Evolutionary conservation across 2,113 vertebrate genomes (phyloP).

Genomic region (Phalacrocorax aristotelis): DNA sequence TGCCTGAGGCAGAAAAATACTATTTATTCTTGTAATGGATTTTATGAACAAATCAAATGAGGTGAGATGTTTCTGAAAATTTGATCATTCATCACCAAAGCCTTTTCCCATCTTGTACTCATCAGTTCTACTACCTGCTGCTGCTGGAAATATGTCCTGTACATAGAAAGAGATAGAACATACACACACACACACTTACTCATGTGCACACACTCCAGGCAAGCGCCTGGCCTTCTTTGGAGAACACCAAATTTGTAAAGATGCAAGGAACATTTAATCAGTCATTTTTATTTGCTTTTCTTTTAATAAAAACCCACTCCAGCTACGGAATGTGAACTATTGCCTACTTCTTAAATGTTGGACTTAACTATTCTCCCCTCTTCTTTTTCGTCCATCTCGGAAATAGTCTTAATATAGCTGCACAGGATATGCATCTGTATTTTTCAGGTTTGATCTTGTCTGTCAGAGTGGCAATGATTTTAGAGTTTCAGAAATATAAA

Average conservation of each 20-base stretch:
- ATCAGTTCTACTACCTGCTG: slow-evolving; percentile 46
- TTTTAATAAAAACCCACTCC: not conserved
- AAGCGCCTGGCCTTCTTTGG: not conserved
- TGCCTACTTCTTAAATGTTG: not conserved
- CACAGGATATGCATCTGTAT: not conserved
- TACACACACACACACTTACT: not conserved
- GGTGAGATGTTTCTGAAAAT: slow-evolving; percentile 62
- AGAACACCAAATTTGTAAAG: slow-evolving; percentile 30
- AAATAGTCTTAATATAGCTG: not conserved
- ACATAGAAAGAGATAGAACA: slow-evolving; percentile 27
- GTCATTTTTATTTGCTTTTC: slow-evolving; percentile 27
- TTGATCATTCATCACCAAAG: slow-evolving; percentile 65
- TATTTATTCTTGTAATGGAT: slow-evolving; percentile 63
- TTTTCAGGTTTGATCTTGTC: slow-evolving; percentile 1
- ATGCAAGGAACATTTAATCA: slow-evolving; percentile 5
- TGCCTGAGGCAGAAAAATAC: slow-evolving; percentile 58
- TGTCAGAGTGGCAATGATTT: not conserved
- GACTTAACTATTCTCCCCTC: not conserved
- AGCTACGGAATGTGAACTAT: slow-evolving; percentile 15
- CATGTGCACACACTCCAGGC: not conserved
- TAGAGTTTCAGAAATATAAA: not conserved
- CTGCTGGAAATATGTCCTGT: not conserved
- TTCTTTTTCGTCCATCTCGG: not conserved
- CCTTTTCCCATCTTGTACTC: slow-evolving; percentile 41
- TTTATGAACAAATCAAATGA: slow-evolving; percentile 69